Evolutionary conservation across 64 coral and sea anemone genomes (phyloP).

Genomic region (Astreopora myriophthalma): DNA sequence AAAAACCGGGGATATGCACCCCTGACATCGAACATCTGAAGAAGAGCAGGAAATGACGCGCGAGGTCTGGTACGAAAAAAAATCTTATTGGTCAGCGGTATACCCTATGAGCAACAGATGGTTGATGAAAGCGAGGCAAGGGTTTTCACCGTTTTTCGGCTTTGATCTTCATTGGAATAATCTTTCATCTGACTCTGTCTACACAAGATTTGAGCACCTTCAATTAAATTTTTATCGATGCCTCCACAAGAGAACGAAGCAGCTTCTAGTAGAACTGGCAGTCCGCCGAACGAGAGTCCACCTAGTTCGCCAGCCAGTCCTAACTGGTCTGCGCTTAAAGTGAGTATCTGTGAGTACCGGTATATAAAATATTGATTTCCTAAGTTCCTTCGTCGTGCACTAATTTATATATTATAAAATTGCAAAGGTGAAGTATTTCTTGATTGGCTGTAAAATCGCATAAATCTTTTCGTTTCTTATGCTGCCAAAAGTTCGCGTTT

Average conservation of each 20-base stretch:
- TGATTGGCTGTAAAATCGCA: too few species aligned
- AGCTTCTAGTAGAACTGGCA: background rate
- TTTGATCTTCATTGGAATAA: background rate
- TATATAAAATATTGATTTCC: background rate
- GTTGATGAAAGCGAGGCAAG: background rate
- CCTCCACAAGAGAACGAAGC: slow-evolving; percentile 64
- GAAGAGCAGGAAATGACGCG: background rate
- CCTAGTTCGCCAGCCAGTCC: background rate
- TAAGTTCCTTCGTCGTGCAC: background rate
- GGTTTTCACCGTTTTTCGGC: background rate
- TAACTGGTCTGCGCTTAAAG: slow-evolving; percentile 70
- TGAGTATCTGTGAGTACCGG: slow-evolving; percentile 39
- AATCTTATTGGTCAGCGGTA: background rate
- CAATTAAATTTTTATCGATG: background rate
- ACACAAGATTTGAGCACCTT: background rate
- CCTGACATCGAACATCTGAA: too few species aligned
- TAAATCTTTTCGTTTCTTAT: too few species aligned
- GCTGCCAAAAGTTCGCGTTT: too few species aligned
- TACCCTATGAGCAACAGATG: background rate
- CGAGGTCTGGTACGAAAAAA: background rate
- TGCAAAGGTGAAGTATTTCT: background rate
- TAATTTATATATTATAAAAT: background rate
- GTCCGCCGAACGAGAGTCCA: background rate
- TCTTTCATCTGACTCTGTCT: background rate
- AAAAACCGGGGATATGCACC: too few species aligned